These are phyloP conservation scores for Neodontobutis hainanensis DNA, from an alignment of 2,113 vertebrate genomes.

Conservation along the genomic window DNA sequence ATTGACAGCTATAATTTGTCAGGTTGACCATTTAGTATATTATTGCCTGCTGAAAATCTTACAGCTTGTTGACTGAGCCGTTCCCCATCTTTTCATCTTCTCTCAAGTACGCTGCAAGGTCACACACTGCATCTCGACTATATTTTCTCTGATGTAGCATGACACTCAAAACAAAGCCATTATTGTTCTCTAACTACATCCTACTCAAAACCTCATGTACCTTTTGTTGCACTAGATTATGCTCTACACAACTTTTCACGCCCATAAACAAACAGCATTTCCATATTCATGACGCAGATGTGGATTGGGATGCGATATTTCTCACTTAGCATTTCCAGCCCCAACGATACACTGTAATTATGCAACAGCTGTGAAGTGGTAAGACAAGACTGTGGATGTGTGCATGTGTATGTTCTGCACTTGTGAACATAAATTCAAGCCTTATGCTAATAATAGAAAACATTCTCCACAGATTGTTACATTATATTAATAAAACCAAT, in stretches of 20 bases:
- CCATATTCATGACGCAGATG: slow-evolving; percentile 7
- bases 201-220: neutral
- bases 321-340: slow-evolving; percentile 2
- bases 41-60: no score
- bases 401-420: no score
- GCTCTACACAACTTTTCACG: neutral
- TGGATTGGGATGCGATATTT: neutral
- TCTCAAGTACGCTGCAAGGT: neutral
- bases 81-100: neutral
- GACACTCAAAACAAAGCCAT: neutral
- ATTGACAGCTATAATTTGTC: no score
- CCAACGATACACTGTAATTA: neutral
- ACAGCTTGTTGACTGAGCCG: no score
- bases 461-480: neutral
- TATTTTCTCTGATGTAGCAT: neutral
- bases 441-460: neutral
- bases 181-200: slow-evolving; percentile 1
- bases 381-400: neutral
- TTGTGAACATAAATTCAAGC: neutral
- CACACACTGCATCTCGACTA: neutral
- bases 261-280: slow-evolving; percentile 1
- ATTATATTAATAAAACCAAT: no score
- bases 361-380: neutral
- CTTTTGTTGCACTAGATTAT: slow-evolving; percentile 2
- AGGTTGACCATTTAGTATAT: no score